These are phyloP conservation scores for Ambastaia sidthimunki DNA, from an alignment of 2,797 vertebrate genomes.

Conservation along the genomic window DNA sequence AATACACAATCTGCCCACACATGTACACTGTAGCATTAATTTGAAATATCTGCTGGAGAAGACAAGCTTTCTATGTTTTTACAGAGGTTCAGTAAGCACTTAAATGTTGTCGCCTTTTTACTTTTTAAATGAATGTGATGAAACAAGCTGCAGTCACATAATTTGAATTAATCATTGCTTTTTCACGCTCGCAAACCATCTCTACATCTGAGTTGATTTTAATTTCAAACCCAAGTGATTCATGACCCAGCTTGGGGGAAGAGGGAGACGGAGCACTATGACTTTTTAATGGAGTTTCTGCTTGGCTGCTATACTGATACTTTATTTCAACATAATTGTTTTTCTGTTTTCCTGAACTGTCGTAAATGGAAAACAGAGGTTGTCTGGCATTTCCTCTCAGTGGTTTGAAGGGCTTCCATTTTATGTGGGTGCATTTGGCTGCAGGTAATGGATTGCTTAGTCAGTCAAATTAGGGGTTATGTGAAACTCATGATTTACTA, in stretches of 20 bases:
- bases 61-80: constrained; percentile 1
- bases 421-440: constrained; percentile 5
- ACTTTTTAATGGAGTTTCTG: constrained; percentile 66
- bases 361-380: constrained; percentile 45
- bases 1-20: constrained; percentile 24
- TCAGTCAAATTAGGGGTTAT: background rate
- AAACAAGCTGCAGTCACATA: constrained; percentile 11
- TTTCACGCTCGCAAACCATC: constrained; percentile 52
- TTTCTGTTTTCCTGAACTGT: constrained; percentile 52
- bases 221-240: constrained; percentile 57
- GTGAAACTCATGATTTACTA: background rate
- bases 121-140: constrained; percentile 11
- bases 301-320: constrained; percentile 57
- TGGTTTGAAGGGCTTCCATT: constrained; percentile 3
- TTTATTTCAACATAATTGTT: constrained; percentile 57
- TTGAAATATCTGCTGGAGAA: constrained; percentile 7
- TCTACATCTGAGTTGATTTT: constrained; percentile 51
- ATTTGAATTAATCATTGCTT: constrained; percentile 54
- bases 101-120: constrained; percentile 11
- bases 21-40: background rate
- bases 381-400: constrained; percentile 25
- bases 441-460: background rate
- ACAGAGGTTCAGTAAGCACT: background rate
- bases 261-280: background rate
- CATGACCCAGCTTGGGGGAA: constrained; percentile 29